phyloP scores from a whole-genome alignment of 2,113 vertebrate genomes.

The Arothron firmamentum region DNA sequence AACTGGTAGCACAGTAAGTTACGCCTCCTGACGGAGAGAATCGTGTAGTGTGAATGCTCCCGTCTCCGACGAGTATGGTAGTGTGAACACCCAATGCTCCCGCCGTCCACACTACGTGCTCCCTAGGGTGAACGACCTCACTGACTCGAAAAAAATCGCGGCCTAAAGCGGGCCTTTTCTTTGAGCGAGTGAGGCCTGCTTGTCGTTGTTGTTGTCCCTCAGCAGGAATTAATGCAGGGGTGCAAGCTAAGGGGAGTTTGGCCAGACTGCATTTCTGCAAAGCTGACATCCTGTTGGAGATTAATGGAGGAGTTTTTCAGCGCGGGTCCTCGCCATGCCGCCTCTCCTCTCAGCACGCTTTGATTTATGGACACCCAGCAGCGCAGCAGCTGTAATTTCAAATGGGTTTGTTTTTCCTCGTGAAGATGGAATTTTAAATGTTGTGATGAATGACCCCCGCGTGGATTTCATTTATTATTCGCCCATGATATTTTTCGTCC shows the following conservation, averaged over 20 bases:
- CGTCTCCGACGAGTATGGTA: too few relatives aligned
- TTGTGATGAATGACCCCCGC: slow-evolving; percentile 63
- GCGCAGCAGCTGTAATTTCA: slow-evolving; percentile 66
- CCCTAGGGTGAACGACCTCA: too few relatives aligned
- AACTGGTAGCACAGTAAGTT: too few relatives aligned
- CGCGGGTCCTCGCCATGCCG: slow-evolving; percentile 41
- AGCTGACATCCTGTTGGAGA: slow-evolving; percentile 54
- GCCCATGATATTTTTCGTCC: background rate
- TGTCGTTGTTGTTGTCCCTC: slow-evolving; percentile 39
- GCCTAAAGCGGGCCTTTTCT: too few relatives aligned
- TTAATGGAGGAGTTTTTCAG: slow-evolving; percentile 67
- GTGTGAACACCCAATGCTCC: too few relatives aligned
- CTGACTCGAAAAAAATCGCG: too few relatives aligned
- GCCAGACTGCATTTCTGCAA: slow-evolving; percentile 43
- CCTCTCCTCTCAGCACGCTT: slow-evolving; percentile 44
- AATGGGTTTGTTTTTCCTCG: slow-evolving; percentile 69
- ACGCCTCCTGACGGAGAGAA: too few relatives aligned
- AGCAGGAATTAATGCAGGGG: slow-evolving; percentile 35
- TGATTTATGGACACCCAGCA: slow-evolving; percentile 72
- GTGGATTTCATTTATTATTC: slow-evolving; percentile 55
- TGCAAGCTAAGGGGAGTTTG: slow-evolving; percentile 40
- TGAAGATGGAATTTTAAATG: slow-evolving; percentile 73
- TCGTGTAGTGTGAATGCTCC: too few relatives aligned
- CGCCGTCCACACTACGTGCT: too few relatives aligned
- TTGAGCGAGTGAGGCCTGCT: too few relatives aligned